These are phyloP conservation scores for Distichodus sexfasciatus DNA, from an alignment of 2,797 vertebrate species.

Conservation along the genomic window DNA sequence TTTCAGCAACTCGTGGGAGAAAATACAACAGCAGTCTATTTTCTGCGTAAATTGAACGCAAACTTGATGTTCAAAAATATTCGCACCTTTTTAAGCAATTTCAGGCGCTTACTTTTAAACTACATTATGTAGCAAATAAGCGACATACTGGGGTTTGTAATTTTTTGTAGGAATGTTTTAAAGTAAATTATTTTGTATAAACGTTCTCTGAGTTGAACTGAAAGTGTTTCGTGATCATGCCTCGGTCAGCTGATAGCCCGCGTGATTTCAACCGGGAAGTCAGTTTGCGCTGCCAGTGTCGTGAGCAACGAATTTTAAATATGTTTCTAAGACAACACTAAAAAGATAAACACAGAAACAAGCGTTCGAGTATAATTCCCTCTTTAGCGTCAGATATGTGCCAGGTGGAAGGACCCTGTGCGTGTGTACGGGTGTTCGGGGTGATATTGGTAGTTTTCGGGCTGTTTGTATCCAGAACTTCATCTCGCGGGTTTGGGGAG, in stretches of 20 bases:
- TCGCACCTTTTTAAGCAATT: no score
- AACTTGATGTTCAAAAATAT: no score
- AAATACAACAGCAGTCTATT: no score
- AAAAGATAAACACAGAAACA: no score
- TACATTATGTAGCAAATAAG: no score
- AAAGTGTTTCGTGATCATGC: not conserved
- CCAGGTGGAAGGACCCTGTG: not conserved
- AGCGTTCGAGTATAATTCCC: no score
- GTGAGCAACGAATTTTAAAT: not conserved
- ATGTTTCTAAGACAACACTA: not conserved
- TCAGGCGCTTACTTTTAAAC: no score
- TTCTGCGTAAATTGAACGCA: no score
- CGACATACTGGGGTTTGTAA: no score
- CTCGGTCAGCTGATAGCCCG: not conserved
- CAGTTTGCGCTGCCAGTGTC: not conserved
- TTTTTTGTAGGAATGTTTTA: no score
- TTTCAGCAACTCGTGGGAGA: no score
- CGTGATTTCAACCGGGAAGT: conserved; percentile 2
- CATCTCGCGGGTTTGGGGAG: not conserved
- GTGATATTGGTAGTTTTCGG: not conserved
- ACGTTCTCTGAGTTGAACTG: not conserved
- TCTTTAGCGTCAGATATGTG: conserved; percentile 15
- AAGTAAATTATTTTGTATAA: no score
- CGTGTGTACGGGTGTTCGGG: conserved; percentile 1
- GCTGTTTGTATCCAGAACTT: not conserved